phyloP scores from a whole-genome alignment of 2,113 vertebrate species.

The Colinus virginianus region DNA sequence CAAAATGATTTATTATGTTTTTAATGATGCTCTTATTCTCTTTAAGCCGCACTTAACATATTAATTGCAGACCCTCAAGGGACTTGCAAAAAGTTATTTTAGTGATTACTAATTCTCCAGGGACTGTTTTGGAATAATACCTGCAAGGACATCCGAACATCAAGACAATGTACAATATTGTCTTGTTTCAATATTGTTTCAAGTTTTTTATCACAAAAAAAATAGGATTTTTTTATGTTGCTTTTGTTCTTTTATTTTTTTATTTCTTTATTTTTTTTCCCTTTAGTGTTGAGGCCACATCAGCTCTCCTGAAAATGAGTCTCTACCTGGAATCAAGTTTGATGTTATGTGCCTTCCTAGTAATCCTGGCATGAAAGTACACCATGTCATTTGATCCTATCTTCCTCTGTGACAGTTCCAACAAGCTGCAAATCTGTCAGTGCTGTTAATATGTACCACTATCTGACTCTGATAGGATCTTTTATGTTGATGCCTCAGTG shows the following conservation, averaged over 20 bases:
- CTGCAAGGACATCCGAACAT: constrained; percentile 13
- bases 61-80: constrained; percentile 76
- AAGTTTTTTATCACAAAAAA: background rate
- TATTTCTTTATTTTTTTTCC: background rate
- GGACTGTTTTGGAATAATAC: constrained; percentile 61
- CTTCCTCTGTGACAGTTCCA: background rate
- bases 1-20: constrained; percentile 73
- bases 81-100: constrained; percentile 70
- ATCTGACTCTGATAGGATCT: background rate
- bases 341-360: background rate
- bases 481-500: background rate
- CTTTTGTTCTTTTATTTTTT: background rate
- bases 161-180: constrained; percentile 4
- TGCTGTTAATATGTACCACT: background rate
- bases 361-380: background rate
- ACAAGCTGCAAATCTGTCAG: background rate
- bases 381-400: background rate
- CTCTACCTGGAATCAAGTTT: background rate
- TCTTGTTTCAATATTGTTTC: background rate
- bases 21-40: constrained; percentile 77
- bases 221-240: background rate
- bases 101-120: constrained; percentile 69
- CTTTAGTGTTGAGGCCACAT: background rate
- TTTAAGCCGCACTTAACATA: constrained; percentile 72
- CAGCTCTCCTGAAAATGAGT: background rate